These are phyloP conservation scores for Drosophila leontia DNA, from an alignment of 1,140 invertebrate species.

Conservation along the genomic window DNA sequence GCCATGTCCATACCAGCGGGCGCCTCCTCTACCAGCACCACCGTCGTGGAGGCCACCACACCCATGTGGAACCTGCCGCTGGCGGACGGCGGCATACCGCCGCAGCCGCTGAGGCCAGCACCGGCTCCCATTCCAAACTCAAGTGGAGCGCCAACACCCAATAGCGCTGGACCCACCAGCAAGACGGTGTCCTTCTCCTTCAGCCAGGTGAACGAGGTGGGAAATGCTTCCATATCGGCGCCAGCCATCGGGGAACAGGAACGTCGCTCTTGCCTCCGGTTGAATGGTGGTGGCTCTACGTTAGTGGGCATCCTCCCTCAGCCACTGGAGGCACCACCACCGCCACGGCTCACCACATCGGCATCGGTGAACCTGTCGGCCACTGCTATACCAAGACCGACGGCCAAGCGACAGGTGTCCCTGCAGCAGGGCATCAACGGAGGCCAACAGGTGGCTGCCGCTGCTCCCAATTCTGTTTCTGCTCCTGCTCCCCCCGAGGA, in stretches of 20 bases:
- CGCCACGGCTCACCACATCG: constrained; percentile 81
- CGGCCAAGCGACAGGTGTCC: constrained; percentile 73
- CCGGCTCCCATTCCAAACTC: constrained; percentile 83
- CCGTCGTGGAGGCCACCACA: constrained; percentile 68
- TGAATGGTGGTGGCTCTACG: not conserved
- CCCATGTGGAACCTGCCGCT: constrained; percentile 81
- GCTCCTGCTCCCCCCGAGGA: not conserved
- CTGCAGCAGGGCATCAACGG: constrained; percentile 60
- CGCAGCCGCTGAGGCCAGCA: constrained; percentile 85
- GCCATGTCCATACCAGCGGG: not conserved
- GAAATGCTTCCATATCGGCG: not conserved
- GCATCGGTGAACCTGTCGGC: constrained; percentile 57
- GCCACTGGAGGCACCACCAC: constrained; percentile 80
- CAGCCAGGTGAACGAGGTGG: constrained; percentile 59
- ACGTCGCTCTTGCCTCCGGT: constrained; percentile 41
- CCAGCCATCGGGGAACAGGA: constrained; percentile 16
- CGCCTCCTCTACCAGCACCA: not conserved
- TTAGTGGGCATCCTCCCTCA: constrained; percentile 48
- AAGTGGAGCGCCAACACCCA: constrained; percentile 59
- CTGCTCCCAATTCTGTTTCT: not conserved
- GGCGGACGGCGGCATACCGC: constrained; percentile 83
- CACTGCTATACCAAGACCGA: constrained; percentile 74
- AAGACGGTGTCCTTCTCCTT: constrained; percentile 80
- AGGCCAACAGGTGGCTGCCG: not conserved
- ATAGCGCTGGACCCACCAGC: constrained; percentile 55